These are phyloP conservation scores for Anoplophora glabripennis DNA, from an alignment of 1,140 invertebrate genomes.

Conservation along the genomic window DNA sequence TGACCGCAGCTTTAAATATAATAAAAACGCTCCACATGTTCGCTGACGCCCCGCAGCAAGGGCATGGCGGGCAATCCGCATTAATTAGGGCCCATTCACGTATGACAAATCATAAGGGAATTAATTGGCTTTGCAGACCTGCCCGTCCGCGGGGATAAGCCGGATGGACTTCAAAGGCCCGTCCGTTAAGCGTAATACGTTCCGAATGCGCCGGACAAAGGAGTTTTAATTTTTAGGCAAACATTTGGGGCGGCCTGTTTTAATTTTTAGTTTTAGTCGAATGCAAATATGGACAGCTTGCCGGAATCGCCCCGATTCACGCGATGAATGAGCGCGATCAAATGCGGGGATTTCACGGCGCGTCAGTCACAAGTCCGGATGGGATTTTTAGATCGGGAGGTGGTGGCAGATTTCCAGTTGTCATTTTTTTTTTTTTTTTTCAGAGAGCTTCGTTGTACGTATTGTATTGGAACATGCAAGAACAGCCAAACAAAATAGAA, in stretches of 20 bases:
- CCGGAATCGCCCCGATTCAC: too few species aligned
- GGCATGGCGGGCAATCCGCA: neutral
- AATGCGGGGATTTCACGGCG: neutral
- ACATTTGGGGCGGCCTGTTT: neutral
- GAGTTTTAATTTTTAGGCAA: slow-evolving; percentile 5
- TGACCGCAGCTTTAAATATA: too few species aligned
- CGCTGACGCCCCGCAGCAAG: too few species aligned
- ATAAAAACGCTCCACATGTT: too few species aligned
- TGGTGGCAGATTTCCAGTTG: too few species aligned
- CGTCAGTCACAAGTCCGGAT: too few species aligned
- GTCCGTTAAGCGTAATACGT: slow-evolving; percentile 1
- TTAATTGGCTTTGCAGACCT: slow-evolving; percentile 1
- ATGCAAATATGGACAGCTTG: slow-evolving; percentile 4
- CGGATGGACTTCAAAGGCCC: slow-evolving; percentile 2
- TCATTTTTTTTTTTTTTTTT: too few species aligned
- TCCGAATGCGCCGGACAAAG: slow-evolving; percentile 1
- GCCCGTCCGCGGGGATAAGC: neutral
- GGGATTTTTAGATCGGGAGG: too few species aligned
- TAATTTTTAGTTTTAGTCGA: slow-evolving; percentile 11
- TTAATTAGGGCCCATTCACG: slow-evolving; percentile 6
- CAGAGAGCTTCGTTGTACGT: too few species aligned
- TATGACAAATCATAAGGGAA: slow-evolving; percentile 8
- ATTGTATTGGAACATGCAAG: too few species aligned
- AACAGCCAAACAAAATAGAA: too few species aligned
- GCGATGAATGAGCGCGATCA: neutral